Conservation (phyloP, 2,797 vertebrate genomes). For the Danio tinwini region DNA sequence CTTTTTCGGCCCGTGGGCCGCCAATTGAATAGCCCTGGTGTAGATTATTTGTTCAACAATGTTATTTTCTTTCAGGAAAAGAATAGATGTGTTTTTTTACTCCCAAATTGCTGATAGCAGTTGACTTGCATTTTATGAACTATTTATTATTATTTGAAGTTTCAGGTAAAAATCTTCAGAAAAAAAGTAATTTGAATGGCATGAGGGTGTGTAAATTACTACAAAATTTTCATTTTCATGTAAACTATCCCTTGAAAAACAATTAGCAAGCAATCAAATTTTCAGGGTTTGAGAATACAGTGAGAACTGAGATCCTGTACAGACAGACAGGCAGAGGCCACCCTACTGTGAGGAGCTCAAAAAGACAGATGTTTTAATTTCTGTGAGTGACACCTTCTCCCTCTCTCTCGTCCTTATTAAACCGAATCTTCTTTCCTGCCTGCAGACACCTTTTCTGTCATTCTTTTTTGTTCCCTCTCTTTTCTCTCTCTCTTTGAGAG, state of each 20-base stretch:
- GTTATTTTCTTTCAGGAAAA: too few relatives aligned
- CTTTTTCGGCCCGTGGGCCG: too few relatives aligned
- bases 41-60: too few relatives aligned
- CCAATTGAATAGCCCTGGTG: too few relatives aligned
- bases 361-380: slow-evolving; percentile 58
- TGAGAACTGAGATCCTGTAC: neutral
- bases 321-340: neutral
- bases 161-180: too few relatives aligned
- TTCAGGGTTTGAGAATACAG: neutral
- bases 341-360: slow-evolving; percentile 2
- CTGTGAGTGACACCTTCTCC: slow-evolving; percentile 31
- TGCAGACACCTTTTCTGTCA: neutral
- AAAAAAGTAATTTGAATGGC: neutral
- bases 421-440: neutral
- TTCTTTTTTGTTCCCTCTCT: neutral
- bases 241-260: neutral
- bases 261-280: neutral
- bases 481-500: slow-evolving; percentile 4
- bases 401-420: slow-evolving; percentile 24
- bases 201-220: neutral
- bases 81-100: too few relatives aligned
- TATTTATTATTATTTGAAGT: too few relatives aligned
- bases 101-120: too few relatives aligned
- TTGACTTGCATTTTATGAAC: too few relatives aligned
- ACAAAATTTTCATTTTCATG: neutral